Percentiles rank a stretch among this genome's conserved stretches.
phyloP scores from a whole-genome alignment of 2,888 invertebrate genomes.

The Apamea epomidion region DNA sequence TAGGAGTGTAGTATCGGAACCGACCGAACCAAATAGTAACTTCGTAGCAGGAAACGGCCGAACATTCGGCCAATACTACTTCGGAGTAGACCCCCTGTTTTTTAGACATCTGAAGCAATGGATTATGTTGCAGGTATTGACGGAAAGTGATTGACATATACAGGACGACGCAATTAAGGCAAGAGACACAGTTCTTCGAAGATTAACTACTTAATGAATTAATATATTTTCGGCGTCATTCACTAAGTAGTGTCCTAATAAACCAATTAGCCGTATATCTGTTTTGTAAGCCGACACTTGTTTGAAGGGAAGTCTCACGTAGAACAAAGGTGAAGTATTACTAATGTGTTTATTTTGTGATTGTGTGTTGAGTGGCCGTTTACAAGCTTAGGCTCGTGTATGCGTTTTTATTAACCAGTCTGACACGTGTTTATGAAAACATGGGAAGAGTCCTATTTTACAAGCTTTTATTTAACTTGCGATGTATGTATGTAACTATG shows the following conservation, averaged over 20 bases:
- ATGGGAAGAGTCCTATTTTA: not conserved
- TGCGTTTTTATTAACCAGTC: not conserved
- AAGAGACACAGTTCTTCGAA: constrained; percentile 7
- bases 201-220: constrained; percentile 38
- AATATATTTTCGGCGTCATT: constrained; percentile 47
- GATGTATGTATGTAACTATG: too few relatives aligned
- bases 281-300: constrained; percentile 49
- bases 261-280: constrained; percentile 36
- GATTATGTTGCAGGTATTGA: not conserved
- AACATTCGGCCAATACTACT: too few relatives aligned
- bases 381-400: constrained; percentile 28
- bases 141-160: not conserved
- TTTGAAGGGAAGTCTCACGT: constrained; percentile 41
- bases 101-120: not conserved
- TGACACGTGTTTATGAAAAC: not conserved
- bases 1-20: too few relatives aligned
- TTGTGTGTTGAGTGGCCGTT: constrained; percentile 40
- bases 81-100: too few relatives aligned
- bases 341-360: constrained; percentile 62
- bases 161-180: not conserved
- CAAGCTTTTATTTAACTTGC: too few relatives aligned
- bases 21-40: too few relatives aligned
- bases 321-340: constrained; percentile 48
- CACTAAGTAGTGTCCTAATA: constrained; percentile 29
- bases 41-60: too few relatives aligned